Conservation (phyloP, 1,140 invertebrate species). For the Melitaea cinxia region DNA sequence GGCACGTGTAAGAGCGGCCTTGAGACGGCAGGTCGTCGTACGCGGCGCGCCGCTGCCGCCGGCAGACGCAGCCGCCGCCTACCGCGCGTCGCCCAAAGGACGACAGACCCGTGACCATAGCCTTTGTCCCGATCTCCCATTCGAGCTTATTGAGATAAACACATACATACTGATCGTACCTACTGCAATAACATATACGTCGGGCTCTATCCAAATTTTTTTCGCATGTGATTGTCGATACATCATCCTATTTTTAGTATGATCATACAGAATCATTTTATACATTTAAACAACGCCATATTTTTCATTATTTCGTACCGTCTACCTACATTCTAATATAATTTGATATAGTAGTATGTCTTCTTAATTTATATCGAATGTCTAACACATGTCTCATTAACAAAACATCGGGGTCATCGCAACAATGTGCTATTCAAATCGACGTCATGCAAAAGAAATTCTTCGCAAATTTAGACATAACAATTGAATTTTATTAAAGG, state of each 20-base stretch:
- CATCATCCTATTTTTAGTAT: background rate
- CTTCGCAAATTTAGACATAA: slow-evolving; percentile 23
- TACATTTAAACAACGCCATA: slow-evolving; percentile 16
- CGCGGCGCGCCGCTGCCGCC: slow-evolving; percentile 61
- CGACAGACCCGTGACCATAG: slow-evolving; percentile 52
- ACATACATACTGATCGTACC: background rate
- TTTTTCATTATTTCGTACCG: slow-evolving; percentile 10
- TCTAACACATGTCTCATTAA: slow-evolving; percentile 41
- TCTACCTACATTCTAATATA: slow-evolving; percentile 5
- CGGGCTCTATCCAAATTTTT: too few species aligned
- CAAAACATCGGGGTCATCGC: slow-evolving; percentile 46
- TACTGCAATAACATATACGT: too few species aligned
- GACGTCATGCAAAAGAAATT: slow-evolving; percentile 38
- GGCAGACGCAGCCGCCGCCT: slow-evolving; percentile 48
- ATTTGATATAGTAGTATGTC: slow-evolving; percentile 8
- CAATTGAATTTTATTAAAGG: background rate
- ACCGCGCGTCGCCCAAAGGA: slow-evolving; percentile 36
- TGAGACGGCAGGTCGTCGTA: slow-evolving; percentile 77
- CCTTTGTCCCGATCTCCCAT: slow-evolving; percentile 48
- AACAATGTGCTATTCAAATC: slow-evolving; percentile 43
- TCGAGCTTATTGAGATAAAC: background rate
- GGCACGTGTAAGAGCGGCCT: slow-evolving; percentile 78
- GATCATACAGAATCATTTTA: background rate
- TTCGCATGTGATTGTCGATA: background rate
- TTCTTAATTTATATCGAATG: slow-evolving; percentile 25